phyloP scores from a whole-genome alignment of 2,797 vertebrate species.

The Varecia variegata region DNA sequence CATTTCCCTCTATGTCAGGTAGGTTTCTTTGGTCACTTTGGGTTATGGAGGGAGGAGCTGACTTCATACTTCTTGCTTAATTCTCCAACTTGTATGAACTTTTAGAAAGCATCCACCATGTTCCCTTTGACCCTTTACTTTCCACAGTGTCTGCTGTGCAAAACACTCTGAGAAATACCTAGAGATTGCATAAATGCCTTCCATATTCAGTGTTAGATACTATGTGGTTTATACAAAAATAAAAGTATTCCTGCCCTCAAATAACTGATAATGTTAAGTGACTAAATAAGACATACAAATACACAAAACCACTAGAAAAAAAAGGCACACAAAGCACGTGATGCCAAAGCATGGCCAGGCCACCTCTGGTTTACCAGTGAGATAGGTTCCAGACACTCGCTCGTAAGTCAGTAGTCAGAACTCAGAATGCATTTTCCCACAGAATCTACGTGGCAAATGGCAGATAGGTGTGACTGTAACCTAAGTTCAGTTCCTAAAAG shows the following conservation, averaged over 20 bases:
- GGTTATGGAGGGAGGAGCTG: background rate
- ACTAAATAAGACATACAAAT: background rate
- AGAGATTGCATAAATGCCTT: background rate
- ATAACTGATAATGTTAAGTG: background rate
- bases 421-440: background rate
- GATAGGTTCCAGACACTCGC: background rate
- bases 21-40: conserved; percentile 40
- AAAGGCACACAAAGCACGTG: conserved; percentile 2
- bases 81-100: background rate
- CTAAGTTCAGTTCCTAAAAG: conserved; percentile 25
- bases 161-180: conserved; percentile 15
- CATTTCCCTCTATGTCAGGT: conserved; percentile 98
- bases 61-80: background rate
- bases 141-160: background rate
- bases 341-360: background rate
- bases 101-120: background rate
- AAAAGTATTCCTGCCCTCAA: background rate
- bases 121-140: background rate
- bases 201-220: background rate
- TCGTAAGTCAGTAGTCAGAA: background rate
- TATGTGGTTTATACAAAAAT: conserved; percentile 10
- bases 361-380: background rate
- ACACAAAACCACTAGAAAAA: conserved; percentile 18
- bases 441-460: background rate
- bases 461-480: background rate